Conservation (phyloP, 2,888 invertebrate species). For the Allolobophora icterica region DNA sequence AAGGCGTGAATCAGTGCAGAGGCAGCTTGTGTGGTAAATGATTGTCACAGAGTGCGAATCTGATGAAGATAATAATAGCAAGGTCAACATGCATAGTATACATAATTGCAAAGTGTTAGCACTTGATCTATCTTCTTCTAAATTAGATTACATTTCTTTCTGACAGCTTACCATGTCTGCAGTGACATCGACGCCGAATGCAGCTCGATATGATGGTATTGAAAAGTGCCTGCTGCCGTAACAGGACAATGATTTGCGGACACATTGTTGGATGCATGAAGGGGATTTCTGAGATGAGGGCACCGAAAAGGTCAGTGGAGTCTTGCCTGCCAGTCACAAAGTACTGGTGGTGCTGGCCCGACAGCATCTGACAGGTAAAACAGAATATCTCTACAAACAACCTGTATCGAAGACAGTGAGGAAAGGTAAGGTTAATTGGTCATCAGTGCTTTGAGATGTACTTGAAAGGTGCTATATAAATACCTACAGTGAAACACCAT, state of each 20-base stretch:
- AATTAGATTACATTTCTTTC: not conserved
- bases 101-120: no score
- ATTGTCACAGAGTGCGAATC: no score
- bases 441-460: no score
- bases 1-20: no score
- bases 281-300: slow-evolving; percentile 80
- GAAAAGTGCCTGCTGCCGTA: slow-evolving; percentile 89
- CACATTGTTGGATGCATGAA: slow-evolving; percentile 93
- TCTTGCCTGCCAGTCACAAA: slow-evolving; percentile 78
- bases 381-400: not conserved
- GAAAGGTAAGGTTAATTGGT: no score
- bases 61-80: no score
- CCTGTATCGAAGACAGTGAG: not conserved
- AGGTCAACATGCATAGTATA: no score
- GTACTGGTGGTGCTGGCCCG: slow-evolving; percentile 92
- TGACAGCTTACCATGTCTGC: not conserved
- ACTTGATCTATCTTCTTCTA: no score
- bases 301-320: slow-evolving; percentile 77
- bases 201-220: slow-evolving; percentile 87
- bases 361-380: slow-evolving; percentile 73
- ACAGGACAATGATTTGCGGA: slow-evolving; percentile 80
- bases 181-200: slow-evolving; percentile 67
- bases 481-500: no score
- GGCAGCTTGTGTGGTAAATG: no score
- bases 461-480: no score